Base-by-base conservation (phyloP, 2,888 invertebrate species). In the Hoplodrina blanda region DNA sequence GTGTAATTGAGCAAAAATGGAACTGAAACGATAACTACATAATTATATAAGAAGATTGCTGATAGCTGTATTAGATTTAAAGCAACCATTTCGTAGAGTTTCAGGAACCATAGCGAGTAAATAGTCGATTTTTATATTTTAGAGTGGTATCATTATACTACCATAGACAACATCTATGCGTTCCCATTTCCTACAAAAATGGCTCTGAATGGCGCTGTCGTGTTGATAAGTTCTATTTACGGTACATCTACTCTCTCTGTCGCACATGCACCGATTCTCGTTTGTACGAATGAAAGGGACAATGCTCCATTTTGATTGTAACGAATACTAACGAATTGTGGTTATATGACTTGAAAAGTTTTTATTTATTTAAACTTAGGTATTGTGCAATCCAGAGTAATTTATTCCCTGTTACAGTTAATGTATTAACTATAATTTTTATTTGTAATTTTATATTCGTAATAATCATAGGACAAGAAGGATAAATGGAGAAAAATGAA, bases 251-350 rank as follows among this genome's bases (percentile, higher is more conserved):
- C 71, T 85, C 30, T 92, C 93, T 93, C 92, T 87, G 86, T 95
- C 85, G 76, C 37, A 62, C 89, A 20, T 60, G 7, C 0, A 2
- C 0, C 3, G 41, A 76, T 76, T 62, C 10, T 0, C 2, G 3
- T 56, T n/a, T n/a, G 80, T 44, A 30, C 72, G 87, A 89, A 71
- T 86, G 90, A 89, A 88, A 92, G 7, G 84, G 82, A 66, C 53
- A 61, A 90, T 81, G 78, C 85, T 85, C 86, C 81, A 88, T 89
- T 95, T 96, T 95, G 93, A 94, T 91, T 94, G 89, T 95, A 96
- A 96, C 96, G 95, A 92, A 92, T 92, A 92, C 85, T 95, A 95
- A 95, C 96, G 95, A 93, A 93, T 92, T 91, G 94, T 94, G 94
- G 91, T 92, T 91, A 91, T 83, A 91, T 90, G 89, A 88, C 86